These are phyloP conservation scores for Oophaga pumilio DNA, from an alignment of 2,113 vertebrate species.

Conservation along the genomic window DNA sequence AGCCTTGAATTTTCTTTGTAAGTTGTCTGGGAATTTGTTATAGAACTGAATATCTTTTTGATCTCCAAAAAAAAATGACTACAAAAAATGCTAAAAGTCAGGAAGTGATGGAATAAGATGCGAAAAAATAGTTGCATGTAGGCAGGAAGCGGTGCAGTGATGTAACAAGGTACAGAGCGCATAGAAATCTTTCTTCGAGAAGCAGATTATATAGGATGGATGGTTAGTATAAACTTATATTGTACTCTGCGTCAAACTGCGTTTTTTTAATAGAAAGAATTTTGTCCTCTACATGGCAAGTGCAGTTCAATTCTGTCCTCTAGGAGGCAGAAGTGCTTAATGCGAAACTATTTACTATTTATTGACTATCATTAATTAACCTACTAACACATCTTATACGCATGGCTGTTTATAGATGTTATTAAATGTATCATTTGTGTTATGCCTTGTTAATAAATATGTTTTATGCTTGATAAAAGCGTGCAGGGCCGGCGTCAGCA, in stretches of 20 bases:
- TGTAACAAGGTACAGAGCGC: no score
- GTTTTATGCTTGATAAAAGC: background rate
- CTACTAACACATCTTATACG: background rate
- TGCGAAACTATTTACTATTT: background rate
- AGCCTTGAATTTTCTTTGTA: no score
- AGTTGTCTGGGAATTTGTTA: no score
- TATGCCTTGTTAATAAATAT: background rate
- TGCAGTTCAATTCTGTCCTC: background rate
- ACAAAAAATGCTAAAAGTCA: no score
- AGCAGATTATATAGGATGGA: background rate
- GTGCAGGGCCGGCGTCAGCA: no score
- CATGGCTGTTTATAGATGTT: background rate
- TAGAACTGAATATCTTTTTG: no score
- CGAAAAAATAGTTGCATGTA: no score
- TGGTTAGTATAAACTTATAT: background rate
- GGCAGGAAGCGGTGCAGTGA: no score
- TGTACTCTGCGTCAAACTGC: background rate
- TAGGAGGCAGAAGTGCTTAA: conserved; percentile 13
- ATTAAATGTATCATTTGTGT: background rate
- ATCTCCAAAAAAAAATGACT: no score
- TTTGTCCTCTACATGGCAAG: background rate
- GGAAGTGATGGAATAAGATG: no score
- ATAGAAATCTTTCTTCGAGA: background rate
- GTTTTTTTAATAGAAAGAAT: background rate
- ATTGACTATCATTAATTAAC: background rate